These are phyloP conservation scores for Xenopus tropicalis DNA, from an alignment of 2,113 vertebrate species.

Conservation along the genomic window DNA sequence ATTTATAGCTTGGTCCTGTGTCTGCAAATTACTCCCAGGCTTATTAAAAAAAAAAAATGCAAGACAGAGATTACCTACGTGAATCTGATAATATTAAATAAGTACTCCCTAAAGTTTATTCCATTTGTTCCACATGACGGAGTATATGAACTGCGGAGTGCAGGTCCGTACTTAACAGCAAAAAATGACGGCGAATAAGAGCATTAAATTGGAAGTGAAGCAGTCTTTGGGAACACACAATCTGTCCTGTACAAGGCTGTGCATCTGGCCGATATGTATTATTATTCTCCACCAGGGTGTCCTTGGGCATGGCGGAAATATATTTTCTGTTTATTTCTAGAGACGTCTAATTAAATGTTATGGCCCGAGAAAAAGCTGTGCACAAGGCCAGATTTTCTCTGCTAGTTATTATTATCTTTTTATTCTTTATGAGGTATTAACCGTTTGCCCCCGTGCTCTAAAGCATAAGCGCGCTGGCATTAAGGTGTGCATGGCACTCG, in stretches of 20 bases:
- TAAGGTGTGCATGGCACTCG: background rate
- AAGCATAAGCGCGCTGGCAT: background rate
- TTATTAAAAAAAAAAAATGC: background rate
- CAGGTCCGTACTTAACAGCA: conserved; percentile 48
- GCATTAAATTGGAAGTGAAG: conserved; percentile 56
- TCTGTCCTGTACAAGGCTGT: conserved; percentile 52
- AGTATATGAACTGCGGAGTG: conserved; percentile 43
- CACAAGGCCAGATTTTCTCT: conserved; percentile 30
- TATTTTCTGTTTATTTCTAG: conserved; percentile 46
- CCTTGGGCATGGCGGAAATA: conserved; percentile 46
- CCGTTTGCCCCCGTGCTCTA: conserved; percentile 19
- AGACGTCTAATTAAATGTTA: conserved; percentile 46
- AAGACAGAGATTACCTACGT: background rate
- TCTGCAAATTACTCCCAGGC: background rate
- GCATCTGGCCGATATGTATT: conserved; percentile 53
- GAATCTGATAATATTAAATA: conserved; percentile 38
- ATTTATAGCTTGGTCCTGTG: conserved; percentile 7
- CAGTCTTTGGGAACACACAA: conserved; percentile 52
- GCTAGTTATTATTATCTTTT: conserved; percentile 11
- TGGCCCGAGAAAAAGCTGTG: conserved; percentile 41
- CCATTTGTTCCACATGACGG: conserved; percentile 47
- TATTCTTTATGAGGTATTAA: conserved; percentile 27
- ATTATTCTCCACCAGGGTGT: conserved; percentile 40
- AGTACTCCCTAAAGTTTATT: conserved; percentile 47
- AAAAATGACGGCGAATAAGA: conserved; percentile 45